Evolutionary conservation across 2,888 invertebrate genomes (phyloP).

Genomic region (Leptarthrus brevirostris): DNA sequence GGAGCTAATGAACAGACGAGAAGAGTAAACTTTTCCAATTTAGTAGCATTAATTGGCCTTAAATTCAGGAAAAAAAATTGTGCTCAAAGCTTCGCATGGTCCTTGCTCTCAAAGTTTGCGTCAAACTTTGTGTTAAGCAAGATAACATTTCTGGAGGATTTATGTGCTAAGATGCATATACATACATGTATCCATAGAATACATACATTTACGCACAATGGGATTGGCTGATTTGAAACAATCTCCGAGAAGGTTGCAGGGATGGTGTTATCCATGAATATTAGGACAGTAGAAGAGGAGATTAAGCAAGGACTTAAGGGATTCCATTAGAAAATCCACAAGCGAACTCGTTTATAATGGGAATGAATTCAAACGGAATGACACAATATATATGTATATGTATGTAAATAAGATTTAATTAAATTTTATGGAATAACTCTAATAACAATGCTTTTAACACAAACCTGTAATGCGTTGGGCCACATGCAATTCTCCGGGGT

Average conservation of each 20-base stretch:
- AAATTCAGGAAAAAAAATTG: slow-evolving; percentile 46
- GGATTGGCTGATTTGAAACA: neutral
- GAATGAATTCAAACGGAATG: neutral
- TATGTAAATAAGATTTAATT: slow-evolving; percentile 50
- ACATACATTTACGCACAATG: neutral
- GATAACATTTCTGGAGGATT: slow-evolving; percentile 18
- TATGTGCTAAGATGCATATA: neutral
- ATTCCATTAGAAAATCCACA: neutral
- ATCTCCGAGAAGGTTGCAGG: neutral
- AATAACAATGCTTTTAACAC: slow-evolving; percentile 39
- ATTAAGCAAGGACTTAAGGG: neutral
- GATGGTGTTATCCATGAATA: slow-evolving; percentile 8
- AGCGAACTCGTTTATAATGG: neutral
- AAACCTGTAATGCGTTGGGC: slow-evolving; percentile 84
- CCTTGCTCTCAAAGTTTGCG: slow-evolving; percentile 14
- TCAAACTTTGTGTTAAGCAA: slow-evolving; percentile 35
- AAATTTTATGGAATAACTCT: slow-evolving; percentile 49
- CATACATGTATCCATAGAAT: neutral
- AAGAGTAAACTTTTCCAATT: slow-evolving; percentile 54
- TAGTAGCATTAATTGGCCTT: slow-evolving; percentile 53
- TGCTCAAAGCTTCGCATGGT: neutral
- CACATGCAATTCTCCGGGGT: slow-evolving; percentile 72
- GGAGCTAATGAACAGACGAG: slow-evolving; percentile 52
- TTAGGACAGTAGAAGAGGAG: neutral
- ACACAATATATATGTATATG: neutral